Evolutionary conservation across 1,140 invertebrate species (phyloP), one percentile per base, ranked within the genome.

Genomic region (Drosophila ogumai): DNA sequence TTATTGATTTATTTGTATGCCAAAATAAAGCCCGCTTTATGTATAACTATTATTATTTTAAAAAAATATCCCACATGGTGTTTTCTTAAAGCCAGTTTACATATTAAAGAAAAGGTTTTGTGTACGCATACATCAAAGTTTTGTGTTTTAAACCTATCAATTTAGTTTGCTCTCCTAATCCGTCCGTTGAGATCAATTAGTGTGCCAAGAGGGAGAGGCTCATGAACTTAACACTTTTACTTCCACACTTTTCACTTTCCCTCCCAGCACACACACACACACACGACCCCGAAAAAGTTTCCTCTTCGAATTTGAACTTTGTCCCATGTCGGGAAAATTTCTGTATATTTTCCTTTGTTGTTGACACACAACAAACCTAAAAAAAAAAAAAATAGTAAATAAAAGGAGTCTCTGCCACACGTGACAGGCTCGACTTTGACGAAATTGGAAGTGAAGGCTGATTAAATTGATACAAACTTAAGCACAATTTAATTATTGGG

Each of bases 131-230:
- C 73, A 76, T 85, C 41, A 85, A 85, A 85, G 66, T 85, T 85
- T 85, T 64, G 6, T 49, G 54, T 46, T 75, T 74, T 66, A 80
- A 78, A 65, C 73, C 81, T 78, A 85, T 85, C 81, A 85, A 85
- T 85, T 85, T 85, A 66, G 73, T 66, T 71, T 46, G 64, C 67
- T 46, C 64, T 65, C 31, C 72, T 80, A 85, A 85, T 81, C 73
- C 81, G 52, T 55, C 67, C 77, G 81, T 81, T 85, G 81, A 85
- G 81, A 81, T 85, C 81, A 85, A 85, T 85, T 85, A 85, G 81
- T 85, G 81, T 69, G 73, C 32, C 32, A 38, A 38, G 49, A 38
- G 64, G 47, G 66, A 66, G 50, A 67, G 59, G 47, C 19, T 64
- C 63, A 54, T 40, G 32, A 67, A 69, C 66, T 69, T 67, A 67